Evolutionary conservation across 2,797 vertebrate species (phyloP).

Genomic region (Onychomys torridus): DNA sequence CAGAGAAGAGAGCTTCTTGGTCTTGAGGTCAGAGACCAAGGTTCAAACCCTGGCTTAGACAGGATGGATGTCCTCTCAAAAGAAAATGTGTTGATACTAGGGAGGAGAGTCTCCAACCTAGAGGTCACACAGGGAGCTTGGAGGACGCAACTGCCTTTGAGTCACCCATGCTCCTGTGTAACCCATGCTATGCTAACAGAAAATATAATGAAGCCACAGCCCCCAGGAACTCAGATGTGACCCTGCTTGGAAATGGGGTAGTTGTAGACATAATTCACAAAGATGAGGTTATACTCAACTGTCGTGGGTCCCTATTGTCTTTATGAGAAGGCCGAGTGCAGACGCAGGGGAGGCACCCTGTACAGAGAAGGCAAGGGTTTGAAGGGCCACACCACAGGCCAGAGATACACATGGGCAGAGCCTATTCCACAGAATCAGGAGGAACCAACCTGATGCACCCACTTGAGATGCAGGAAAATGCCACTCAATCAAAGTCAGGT

Average conservation of each 20-base stretch:
- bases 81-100: background rate
- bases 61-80: background rate
- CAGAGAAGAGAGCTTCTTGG: background rate
- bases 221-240: background rate
- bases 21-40: background rate
- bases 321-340: background rate
- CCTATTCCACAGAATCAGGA: background rate
- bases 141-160: background rate
- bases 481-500: background rate
- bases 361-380: background rate
- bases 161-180: background rate
- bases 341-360: too few relatives aligned
- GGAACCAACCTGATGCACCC: background rate
- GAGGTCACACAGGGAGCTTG: too few relatives aligned
- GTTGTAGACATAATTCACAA: background rate
- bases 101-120: background rate
- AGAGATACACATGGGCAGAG: background rate
- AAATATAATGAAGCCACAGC: background rate
- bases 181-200: background rate
- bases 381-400: background rate
- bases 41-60: background rate
- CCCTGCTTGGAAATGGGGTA: slow-evolving; percentile 9
- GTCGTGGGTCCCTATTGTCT: background rate
- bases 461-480: background rate
- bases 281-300: background rate